Evolutionary conservation across 2,797 vertebrate species (phyloP), one percentile per base, ranked within the genome.

Genomic region (Fratercula arctica): DNA sequence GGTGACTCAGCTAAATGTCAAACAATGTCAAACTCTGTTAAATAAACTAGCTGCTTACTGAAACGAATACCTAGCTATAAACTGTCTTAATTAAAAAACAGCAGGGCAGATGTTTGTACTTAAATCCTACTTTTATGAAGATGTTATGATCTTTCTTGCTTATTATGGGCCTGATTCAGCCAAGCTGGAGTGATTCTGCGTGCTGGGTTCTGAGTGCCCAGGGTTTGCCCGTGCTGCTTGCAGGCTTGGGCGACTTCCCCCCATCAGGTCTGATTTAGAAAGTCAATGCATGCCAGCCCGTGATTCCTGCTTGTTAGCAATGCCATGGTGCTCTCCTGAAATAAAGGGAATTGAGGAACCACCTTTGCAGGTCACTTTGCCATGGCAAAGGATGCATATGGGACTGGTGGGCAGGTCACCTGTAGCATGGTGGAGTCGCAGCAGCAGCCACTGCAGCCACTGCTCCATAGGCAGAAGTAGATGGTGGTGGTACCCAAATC

Each of bases 1-100:
- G 91, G 93, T 95, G 95, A 95, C 95, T 96, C 88, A 89, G 78
- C 93, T 94, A 68, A 95, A 94, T 69, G 92, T 96, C 85, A 97
- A 95, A 96, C 90, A 96, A 54, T 85, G 77, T 96, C 95, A 92
- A 93, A 78, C 46, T 61, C 66, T 3, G 67, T 95, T 95, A 90
- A 97, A 92, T 94, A 92, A 96, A 93, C 91, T 93, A 33, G 67
- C 90, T 93, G 89, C 95, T 82, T 85, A 80, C 29, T 13, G 92
- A 93, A 96, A 95, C 1, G 1, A 96, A 79, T 90, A 95, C 89
- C 87, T 94, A 54, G 76, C 72, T 92, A 75, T 85, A 92, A 94
- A 87, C 76, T 76, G 69, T 60, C 57, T 37, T 87, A 91, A 93
- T 93, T 96, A 88, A 95, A 94, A 95, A 94, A 66, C 37, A 87